Evolutionary conservation across 2,888 invertebrate species (phyloP).

Genomic region (Xestia ashworthii): DNA sequence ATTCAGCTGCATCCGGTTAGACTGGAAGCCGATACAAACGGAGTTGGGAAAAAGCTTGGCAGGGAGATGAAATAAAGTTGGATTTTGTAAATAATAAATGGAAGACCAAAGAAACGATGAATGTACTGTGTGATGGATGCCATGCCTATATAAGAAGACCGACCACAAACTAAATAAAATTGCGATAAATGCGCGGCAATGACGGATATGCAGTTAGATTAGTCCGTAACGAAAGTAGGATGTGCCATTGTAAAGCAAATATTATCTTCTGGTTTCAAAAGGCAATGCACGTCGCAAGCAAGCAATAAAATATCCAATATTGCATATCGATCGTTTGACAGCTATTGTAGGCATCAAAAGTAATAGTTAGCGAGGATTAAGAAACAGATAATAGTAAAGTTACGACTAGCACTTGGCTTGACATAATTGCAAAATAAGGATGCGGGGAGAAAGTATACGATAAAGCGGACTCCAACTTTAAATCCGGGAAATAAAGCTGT

Average conservation of each 20-base stretch:
- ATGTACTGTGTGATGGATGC: not conserved
- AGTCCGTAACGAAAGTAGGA: not conserved
- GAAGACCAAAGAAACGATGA: not conserved
- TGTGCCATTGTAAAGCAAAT: not conserved
- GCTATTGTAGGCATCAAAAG: not conserved
- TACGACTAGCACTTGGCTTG: not conserved
- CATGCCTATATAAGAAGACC: not conserved
- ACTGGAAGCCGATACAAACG: too few species aligned
- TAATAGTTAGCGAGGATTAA: slow-evolving; percentile 5
- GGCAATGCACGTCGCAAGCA: not conserved
- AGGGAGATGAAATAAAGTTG: not conserved
- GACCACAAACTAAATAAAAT: not conserved
- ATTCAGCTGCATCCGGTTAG: too few species aligned
- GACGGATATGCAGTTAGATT: not conserved
- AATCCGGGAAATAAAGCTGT: slow-evolving; percentile 6
- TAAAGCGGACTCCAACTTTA: slow-evolving; percentile 25
- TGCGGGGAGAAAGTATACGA: slow-evolving; percentile 54
- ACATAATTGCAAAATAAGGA: slow-evolving; percentile 36
- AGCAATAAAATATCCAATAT: not conserved
- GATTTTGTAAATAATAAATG: not conserved
- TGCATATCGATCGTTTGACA: not conserved
- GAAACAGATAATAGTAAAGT: slow-evolving; percentile 5
- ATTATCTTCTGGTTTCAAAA: not conserved
- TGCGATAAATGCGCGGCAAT: not conserved
- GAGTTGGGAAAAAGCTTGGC: too few species aligned